Base-by-base conservation (phyloP, 2,113 vertebrate species). In the Campylomormyrus tamandua region DNA sequence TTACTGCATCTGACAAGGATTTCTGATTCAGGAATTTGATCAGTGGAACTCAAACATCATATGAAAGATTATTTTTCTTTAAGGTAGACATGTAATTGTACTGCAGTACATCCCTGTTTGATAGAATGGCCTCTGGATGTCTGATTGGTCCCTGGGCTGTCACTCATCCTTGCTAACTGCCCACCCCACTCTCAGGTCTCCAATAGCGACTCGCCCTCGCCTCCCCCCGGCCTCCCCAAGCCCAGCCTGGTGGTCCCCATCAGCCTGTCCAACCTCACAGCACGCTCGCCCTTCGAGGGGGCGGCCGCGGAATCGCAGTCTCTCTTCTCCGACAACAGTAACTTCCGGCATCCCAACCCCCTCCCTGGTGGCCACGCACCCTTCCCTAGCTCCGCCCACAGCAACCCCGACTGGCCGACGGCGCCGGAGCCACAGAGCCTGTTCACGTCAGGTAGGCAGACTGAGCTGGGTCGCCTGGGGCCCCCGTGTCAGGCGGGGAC, bases 341-440 rank as follows among this genome's bases (percentile, higher is more conserved):
- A 95, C 90, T 98, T 98, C 86, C 96, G 97, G 62, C 97, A 98
- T 91, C 97, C 97, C 48, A 98, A 98, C 94, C 97, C 97, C 19
- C 96, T 98, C 90, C 97, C 97, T 85, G 97, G 97, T 89, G 96
- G 97, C 94, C 95, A 97, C 91, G 94, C 96, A 90, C 95, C 96
- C 49, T 97, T 97, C 93, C 96, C 97, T 93, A 96, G 94, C 91
- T 97, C 97, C 92, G 94, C 96, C 91, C 97, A 97, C 94, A 96
- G 95, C 91, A 96, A 96, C 53, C 95, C 95, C 83, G 97, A 98
- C 91, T 98, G 97, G 97, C 97, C 97, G 74, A 98, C 97, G 83
- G 96, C 97, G 90, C 97, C 97, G 92, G 97, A 98, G 94, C 97
- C 97, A 94, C 97, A 98, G 94, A 97, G 97, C 93, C 96, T 98